Evolutionary conservation across 2,888 invertebrate genomes (phyloP).

Genomic region (Drosophila nigricruria): DNA sequence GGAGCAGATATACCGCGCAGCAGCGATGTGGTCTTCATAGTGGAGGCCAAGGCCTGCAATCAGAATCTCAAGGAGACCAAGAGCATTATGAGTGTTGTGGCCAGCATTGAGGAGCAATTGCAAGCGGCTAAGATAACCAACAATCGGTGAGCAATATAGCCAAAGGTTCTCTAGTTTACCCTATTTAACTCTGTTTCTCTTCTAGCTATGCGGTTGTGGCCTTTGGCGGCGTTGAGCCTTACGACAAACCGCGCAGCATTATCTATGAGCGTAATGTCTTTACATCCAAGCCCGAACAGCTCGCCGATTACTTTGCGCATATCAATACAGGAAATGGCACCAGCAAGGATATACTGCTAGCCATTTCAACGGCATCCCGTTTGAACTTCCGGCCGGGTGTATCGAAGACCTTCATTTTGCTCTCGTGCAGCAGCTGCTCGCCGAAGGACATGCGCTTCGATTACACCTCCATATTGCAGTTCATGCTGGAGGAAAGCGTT

Average conservation of each 20-base stretch:
- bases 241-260: slow-evolving; percentile 90
- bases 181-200: neutral
- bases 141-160: slow-evolving; percentile 87
- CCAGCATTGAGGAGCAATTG: slow-evolving; percentile 90
- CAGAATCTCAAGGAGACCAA: slow-evolving; percentile 88
- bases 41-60: slow-evolving; percentile 95
- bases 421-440: slow-evolving; percentile 92
- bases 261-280: slow-evolving; percentile 90
- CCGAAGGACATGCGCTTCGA: slow-evolving; percentile 91
- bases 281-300: slow-evolving; percentile 87
- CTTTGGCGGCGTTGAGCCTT: slow-evolving; percentile 93
- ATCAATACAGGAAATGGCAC: slow-evolving; percentile 86
- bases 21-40: slow-evolving; percentile 94
- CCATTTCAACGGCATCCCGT: slow-evolving; percentile 90
- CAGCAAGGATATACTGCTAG: slow-evolving; percentile 90
- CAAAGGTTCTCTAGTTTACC: too few relatives aligned
- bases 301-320: slow-evolving; percentile 89
- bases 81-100: slow-evolving; percentile 89
- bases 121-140: slow-evolving; percentile 88
- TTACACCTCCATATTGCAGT: slow-evolving; percentile 93
- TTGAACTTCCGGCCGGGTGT: slow-evolving; percentile 93
- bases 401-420: slow-evolving; percentile 92
- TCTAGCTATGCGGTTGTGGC: slow-evolving; percentile 92
- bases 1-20: slow-evolving; percentile 88
- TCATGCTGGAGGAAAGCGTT: slow-evolving; percentile 92